Evolutionary conservation across 2,113 vertebrate genomes (phyloP).

Genomic region (Ceyx cyanopectus): DNA sequence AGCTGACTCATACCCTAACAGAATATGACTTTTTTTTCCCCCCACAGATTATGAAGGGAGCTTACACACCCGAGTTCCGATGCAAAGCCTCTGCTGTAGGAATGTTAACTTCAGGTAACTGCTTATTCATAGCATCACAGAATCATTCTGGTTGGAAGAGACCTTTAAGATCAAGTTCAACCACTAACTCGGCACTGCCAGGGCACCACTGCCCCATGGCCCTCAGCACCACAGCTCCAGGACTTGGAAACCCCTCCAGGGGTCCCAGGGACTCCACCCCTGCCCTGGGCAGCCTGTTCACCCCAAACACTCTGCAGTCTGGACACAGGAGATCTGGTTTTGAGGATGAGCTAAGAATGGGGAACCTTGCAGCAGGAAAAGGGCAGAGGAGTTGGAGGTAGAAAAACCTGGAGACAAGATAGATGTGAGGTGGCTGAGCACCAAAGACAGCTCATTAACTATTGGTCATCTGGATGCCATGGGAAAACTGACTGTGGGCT

Average conservation of each 20-base stretch:
- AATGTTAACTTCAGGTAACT: accelerated
- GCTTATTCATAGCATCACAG: not conserved
- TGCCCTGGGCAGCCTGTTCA: not conserved
- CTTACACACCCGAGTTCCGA: not conserved
- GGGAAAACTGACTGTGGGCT: not conserved
- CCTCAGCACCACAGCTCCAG: not conserved
- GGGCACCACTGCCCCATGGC: not conserved
- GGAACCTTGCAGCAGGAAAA: not conserved
- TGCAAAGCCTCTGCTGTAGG: not conserved
- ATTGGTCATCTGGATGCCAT: accelerated
- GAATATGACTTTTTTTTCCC: not conserved
- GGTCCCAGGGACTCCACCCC: no score
- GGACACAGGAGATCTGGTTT: not conserved
- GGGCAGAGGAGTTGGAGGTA: not conserved
- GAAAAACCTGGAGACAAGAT: not conserved
- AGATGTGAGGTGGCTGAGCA: not conserved
- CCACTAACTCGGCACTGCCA: not conserved
- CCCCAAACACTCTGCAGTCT: not conserved
- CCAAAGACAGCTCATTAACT: not conserved
- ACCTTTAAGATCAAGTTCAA: not conserved
- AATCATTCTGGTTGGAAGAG: not conserved
- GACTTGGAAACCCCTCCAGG: not conserved
- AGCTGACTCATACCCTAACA: conserved; percentile 49
- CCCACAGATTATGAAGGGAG: not conserved
- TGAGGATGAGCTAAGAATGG: not conserved